Percentiles rank a stretch among this genome's conserved stretches.
Conservation (phyloP, 2,797 vertebrate species). For the Argyrosomus regius region DNA sequence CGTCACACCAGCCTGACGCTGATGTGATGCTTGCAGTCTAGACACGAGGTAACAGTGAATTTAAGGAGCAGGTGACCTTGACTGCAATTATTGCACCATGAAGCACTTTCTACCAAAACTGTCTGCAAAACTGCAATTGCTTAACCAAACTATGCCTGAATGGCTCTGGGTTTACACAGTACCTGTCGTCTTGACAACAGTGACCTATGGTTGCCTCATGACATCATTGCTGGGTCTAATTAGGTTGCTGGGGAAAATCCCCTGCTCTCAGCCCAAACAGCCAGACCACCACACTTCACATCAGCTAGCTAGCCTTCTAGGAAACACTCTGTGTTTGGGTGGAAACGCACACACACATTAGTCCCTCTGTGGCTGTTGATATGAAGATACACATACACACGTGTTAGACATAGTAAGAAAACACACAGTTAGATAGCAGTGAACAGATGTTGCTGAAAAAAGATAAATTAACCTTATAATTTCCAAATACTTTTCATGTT, state of each 20-base stretch:
- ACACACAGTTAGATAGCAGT: neutral
- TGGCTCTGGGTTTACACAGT: constrained; percentile 60
- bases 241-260: constrained; percentile 75
- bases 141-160: constrained; percentile 32
- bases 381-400: constrained; percentile 24
- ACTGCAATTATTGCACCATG: constrained; percentile 1
- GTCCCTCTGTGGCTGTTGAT: constrained; percentile 10
- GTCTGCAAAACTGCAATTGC: neutral
- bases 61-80: constrained; percentile 17
- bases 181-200: constrained; percentile 79
- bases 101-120: constrained; percentile 27
- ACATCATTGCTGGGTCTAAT: constrained; percentile 81
- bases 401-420: neutral
- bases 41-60: neutral
- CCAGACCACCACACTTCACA: constrained; percentile 60
- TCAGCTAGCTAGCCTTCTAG: constrained; percentile 65
- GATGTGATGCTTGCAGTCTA: neutral
- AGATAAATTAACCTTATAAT: constrained; percentile 7
- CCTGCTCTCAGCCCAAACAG: constrained; percentile 68
- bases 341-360: constrained; percentile 58
- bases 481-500: constrained; percentile 20
- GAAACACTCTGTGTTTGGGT: constrained; percentile 66
- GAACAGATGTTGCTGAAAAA: constrained; percentile 5
- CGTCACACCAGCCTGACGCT: too few relatives aligned
- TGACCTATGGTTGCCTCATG: constrained; percentile 72